Conservation (phyloP, 2,797 vertebrate genomes). For the Anguilla obscura region DNA sequence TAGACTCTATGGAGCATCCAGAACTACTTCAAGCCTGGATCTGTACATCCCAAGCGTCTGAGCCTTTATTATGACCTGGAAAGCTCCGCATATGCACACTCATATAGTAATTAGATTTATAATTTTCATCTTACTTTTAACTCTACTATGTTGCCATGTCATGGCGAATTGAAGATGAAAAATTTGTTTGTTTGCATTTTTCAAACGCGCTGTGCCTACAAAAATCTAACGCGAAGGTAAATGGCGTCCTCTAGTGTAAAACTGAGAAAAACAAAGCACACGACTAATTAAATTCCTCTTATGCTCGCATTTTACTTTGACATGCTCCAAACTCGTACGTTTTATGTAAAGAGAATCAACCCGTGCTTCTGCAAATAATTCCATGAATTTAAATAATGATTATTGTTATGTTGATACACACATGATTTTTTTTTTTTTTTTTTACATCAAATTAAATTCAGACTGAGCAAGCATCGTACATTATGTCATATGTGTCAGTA, state of each 20-base stretch:
- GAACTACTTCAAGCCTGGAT: not conserved
- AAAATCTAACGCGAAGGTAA: not conserved
- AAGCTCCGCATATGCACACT: not conserved
- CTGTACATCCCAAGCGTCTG: not conserved
- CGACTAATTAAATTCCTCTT: not conserved
- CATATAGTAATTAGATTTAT: not conserved
- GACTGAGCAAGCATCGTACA: not conserved
- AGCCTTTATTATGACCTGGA: not conserved
- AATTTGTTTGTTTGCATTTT: not conserved
- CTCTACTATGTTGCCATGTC: not conserved
- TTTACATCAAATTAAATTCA: not conserved
- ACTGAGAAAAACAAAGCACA: not conserved
- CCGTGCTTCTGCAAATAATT: not conserved
- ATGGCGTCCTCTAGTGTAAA: not conserved
- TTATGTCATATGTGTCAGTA: too few species aligned
- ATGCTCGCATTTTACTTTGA: not conserved
- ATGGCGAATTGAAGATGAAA: not conserved
- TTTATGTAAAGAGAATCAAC: not conserved
- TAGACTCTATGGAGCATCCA: not conserved
- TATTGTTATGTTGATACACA: not conserved
- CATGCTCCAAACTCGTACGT: not conserved
- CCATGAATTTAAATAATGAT: not conserved
- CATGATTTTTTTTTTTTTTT: not conserved
- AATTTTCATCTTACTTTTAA: not conserved
- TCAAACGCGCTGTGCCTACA: not conserved